phyloP scores from a whole-genome alignment of 2,113 vertebrate species.

The Tretioscincus oriximinensis region DNA sequence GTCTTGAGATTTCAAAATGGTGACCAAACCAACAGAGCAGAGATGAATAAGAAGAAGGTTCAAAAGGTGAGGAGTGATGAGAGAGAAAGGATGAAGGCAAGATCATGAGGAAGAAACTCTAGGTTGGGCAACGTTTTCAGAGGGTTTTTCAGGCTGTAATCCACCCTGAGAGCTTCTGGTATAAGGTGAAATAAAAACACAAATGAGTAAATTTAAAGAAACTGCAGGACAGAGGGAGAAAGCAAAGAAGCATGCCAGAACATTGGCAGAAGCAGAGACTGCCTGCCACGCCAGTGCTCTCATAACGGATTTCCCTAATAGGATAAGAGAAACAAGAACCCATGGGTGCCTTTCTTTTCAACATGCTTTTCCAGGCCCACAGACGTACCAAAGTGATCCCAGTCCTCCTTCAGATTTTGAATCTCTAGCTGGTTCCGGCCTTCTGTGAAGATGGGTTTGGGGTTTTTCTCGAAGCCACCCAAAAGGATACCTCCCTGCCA shows the following conservation, averaged over 20 bases:
- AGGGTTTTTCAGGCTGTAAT: too few relatives aligned
- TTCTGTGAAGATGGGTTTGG: conserved; percentile 96
- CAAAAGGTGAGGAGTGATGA: too few relatives aligned
- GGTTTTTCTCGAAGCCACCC: conserved; percentile 97
- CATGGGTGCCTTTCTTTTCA: background rate
- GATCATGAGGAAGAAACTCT: too few relatives aligned
- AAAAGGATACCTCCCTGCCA: conserved; percentile 96
- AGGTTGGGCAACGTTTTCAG: too few relatives aligned
- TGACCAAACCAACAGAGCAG: too few relatives aligned
- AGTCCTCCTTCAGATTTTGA: conserved; percentile 95
- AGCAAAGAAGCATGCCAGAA: background rate
- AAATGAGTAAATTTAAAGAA: too few relatives aligned
- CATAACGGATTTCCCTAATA: background rate
- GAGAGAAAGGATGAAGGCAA: too few relatives aligned
- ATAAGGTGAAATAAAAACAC: too few relatives aligned
- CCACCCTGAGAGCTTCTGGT: too few relatives aligned
- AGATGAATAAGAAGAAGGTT: too few relatives aligned
- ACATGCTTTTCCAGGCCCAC: rapidly evolving
- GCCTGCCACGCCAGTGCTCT: background rate
- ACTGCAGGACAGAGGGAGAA: background rate
- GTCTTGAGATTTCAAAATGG: too few relatives aligned
- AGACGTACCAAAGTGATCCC: conserved; percentile 95
- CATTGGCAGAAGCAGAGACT: too few relatives aligned
- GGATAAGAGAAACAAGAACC: background rate
- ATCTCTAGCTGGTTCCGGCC: conserved; percentile 95